Base-by-base conservation (phyloP, 2,888 invertebrate species). In the Lordiphosa fenestrarum region DNA sequence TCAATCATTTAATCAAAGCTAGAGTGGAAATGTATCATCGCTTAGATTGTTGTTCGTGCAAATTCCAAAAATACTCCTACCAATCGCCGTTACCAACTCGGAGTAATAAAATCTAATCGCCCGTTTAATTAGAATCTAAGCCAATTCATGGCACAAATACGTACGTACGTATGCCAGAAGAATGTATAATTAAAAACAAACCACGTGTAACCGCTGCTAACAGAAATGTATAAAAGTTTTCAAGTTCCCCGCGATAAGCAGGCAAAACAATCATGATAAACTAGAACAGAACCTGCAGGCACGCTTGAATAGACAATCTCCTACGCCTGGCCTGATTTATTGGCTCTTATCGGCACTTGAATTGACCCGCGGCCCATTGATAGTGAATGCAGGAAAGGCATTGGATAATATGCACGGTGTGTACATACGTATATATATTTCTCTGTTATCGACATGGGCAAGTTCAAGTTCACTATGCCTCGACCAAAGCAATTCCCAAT, bases 331-430 rank as follows among this genome's bases (percentile, higher is more conserved):
- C 52, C 61, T 73, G 73, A 78, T 73, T 76, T 69, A 69, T 69
- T 73, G 63, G 54, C 47, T 41, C 46, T 69, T 73, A 74, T 73
- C 74, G 46, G 15, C 61, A 59, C 59, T 54, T 60, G 51, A 63
- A 25, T 50, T 71, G 69, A 66, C 66, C 71, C 59, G 21, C 56
- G 63, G 62, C 69, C 69, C 71, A 55, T 68, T 64, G 77, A 74
- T 77, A 71, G 47, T 9, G 15, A 13, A 48, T 42, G 47, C 69
- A 69, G 71, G 69, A 73, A 74, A 53, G 67, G 23, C 57, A 63
- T 55, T 72, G 66, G 40, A 49, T 56, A 49, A 46, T 51, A 25
- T 25, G 25, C 2, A 7, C 25, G 6, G 6, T 23, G 6, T 23
- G 2, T 25, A 25, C n/a, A n/a, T n/a, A n/a, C n/a, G n/a, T 25